Evolutionary conservation across 1,140 invertebrate genomes (phyloP).

Genomic region (Metopolophium dirhodum): DNA sequence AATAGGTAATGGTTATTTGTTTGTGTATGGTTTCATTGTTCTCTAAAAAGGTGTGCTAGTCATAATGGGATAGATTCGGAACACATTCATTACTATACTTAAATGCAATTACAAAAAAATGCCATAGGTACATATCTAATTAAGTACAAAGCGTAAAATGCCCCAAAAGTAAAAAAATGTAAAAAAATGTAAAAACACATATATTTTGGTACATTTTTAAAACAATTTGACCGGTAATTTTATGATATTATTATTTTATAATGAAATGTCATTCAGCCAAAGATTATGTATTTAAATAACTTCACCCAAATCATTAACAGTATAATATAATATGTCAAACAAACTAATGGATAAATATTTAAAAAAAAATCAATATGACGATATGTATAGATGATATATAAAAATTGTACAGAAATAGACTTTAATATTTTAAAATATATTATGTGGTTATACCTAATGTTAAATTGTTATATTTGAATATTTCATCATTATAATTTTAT

Average conservation of each 20-base stretch:
- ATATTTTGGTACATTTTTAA: neutral
- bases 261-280: neutral
- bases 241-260: neutral
- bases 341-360: no score
- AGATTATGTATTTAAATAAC: neutral
- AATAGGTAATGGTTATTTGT: neutral
- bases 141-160: neutral
- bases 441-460: neutral
- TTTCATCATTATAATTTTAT: conserved; percentile 8
- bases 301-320: neutral
- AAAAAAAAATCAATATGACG: neutral
- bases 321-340: no score
- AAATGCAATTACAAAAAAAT: neutral
- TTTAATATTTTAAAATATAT: neutral
- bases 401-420: neutral
- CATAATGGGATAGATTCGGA: neutral
- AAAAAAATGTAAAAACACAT: no score
- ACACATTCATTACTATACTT: neutral
- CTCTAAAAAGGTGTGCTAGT: neutral
- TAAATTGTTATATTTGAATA: conserved; percentile 13
- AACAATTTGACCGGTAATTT: neutral
- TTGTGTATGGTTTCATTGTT: neutral
- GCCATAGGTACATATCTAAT: neutral
- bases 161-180: no score
- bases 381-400: neutral